These are phyloP conservation scores for Lasioglossum oenotherae DNA, from an alignment of 2,888 invertebrate genomes.

Conservation along the genomic window DNA sequence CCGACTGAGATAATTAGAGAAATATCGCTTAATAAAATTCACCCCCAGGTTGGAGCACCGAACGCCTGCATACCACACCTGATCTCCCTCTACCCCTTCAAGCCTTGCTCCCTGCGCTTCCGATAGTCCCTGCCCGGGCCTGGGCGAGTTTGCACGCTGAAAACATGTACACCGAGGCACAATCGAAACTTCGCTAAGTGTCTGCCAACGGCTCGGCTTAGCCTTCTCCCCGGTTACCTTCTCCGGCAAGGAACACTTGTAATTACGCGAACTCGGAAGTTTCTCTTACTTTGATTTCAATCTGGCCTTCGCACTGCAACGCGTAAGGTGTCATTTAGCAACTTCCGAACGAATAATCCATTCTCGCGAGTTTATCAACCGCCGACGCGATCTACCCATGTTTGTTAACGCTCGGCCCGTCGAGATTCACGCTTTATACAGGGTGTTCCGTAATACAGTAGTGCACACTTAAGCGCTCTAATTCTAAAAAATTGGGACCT, in stretches of 20 bases:
- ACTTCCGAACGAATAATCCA: conserved; percentile 57
- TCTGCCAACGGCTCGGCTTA: conserved; percentile 70
- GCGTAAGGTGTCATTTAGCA: conserved; percentile 61
- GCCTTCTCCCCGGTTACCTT: conserved; percentile 55
- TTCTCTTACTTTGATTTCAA: conserved; percentile 66
- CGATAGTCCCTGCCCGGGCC: conserved; percentile 29
- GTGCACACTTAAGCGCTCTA: too few species aligned
- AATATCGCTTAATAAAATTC: conserved; percentile 83
- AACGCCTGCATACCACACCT: conserved; percentile 48
- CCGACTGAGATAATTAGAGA: conserved; percentile 81
- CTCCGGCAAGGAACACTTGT: conserved; percentile 57
- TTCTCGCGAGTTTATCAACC: conserved; percentile 41
- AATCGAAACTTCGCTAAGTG: conserved; percentile 79
- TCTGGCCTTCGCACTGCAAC: conserved; percentile 37
- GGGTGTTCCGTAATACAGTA: not conserved
- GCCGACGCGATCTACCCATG: not conserved
- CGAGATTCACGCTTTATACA: not conserved
- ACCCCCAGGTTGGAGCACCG: conserved; percentile 62
- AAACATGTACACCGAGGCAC: conserved; percentile 68
- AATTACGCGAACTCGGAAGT: conserved; percentile 62
- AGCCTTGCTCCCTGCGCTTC: conserved; percentile 39
- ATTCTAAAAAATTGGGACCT: too few species aligned
- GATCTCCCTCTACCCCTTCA: conserved; percentile 36
- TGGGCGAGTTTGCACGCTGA: conserved; percentile 36
- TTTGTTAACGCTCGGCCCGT: not conserved